Percentiles rank a stretch among this genome's conserved stretches.
phyloP scores from a whole-genome alignment of 23 tunicate species.

The Diplosoma virens region DNA sequence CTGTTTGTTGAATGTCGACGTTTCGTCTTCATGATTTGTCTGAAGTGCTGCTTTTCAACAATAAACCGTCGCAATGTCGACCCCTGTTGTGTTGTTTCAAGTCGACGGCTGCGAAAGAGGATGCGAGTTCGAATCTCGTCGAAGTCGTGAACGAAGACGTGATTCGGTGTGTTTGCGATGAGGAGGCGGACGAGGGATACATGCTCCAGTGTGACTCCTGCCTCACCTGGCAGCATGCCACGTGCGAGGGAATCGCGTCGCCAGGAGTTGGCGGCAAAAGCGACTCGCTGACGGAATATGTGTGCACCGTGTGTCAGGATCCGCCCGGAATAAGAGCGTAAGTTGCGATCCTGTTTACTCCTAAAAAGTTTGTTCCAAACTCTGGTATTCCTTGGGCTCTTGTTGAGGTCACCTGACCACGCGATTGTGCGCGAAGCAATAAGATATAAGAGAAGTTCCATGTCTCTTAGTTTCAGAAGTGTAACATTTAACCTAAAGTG shows the following conservation, averaged over 20 bases:
- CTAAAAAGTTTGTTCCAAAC: too few species aligned
- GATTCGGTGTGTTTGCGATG: constrained; percentile 63
- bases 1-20: too few species aligned
- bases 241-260: constrained; percentile 62
- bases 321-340: constrained; percentile 82
- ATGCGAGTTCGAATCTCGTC: background rate
- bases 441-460: too few species aligned
- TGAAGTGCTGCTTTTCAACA: too few species aligned
- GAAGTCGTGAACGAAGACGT: constrained; percentile 68
- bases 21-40: too few species aligned
- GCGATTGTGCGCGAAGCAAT: too few species aligned
- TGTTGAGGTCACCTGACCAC: too few species aligned
- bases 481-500: too few species aligned
- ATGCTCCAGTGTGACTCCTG: constrained; percentile 86
- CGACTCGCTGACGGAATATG: constrained; percentile 28
- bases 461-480: too few species aligned
- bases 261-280: constrained; percentile 8
- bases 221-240: constrained; percentile 82
- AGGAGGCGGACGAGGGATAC: constrained; percentile 62
- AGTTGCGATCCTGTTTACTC: constrained; percentile 23
- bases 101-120: background rate
- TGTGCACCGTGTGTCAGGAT: constrained; percentile 61
- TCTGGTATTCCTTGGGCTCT: too few species aligned
- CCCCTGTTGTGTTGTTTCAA: too few species aligned
- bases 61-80: too few species aligned